phyloP scores from a whole-genome alignment of 2,113 vertebrate species.

The Corythornis vintsioides region DNA sequence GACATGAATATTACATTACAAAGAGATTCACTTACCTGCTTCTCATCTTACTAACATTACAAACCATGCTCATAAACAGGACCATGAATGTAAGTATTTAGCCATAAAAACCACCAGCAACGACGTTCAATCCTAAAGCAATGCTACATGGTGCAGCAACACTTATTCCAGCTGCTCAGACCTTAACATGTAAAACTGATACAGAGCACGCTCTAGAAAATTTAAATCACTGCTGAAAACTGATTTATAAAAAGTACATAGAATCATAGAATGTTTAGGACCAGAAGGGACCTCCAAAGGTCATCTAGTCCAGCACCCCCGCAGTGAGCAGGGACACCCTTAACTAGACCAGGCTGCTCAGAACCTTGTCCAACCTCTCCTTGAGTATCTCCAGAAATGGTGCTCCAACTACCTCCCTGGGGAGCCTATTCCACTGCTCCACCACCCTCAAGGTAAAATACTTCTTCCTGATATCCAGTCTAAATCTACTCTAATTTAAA shows the following conservation, averaged over 20 bases:
- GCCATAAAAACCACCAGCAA: not conserved
- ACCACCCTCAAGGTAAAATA: no score
- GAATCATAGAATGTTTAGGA: no score
- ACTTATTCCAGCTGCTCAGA: not conserved
- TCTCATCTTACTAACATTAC: not conserved
- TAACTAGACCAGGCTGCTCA: no score
- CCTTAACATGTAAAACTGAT: not conserved
- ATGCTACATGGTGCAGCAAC: not conserved
- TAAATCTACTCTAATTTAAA: no score
- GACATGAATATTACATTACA: not conserved
- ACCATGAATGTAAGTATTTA: not conserved
- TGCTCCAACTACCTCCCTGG: no score
- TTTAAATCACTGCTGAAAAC: slow-evolving; percentile 40
- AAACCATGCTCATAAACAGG: not conserved
- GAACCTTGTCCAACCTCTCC: no score
- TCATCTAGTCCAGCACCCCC: no score
- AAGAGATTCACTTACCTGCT: not conserved
- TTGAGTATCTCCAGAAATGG: no score
- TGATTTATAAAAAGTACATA: slow-evolving; percentile 8
- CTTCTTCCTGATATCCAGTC: no score
- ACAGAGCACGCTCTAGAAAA: slow-evolving; percentile 37
- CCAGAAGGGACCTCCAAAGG: no score
- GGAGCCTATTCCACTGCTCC: no score
- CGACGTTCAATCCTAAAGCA: not conserved
- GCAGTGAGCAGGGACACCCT: no score